Base-by-base conservation (phyloP, 2,888 invertebrate genomes). In the Agrochola litura region DNA sequence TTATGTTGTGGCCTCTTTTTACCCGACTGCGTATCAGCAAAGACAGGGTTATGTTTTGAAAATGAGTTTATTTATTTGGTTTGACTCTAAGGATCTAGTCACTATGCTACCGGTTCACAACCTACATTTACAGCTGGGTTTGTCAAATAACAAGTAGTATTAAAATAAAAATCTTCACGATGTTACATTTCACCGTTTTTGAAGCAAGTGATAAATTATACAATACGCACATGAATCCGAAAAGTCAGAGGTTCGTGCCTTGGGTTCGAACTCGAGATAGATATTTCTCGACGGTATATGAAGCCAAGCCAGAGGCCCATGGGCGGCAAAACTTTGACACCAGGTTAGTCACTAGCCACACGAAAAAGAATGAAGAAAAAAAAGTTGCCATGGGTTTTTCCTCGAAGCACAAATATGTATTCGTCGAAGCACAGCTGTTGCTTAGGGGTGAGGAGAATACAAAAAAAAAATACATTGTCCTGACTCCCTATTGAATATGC, bases 391-490 rank as follows among this genome's bases (percentile, higher is more conserved):
- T 6, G 6, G 1, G 30, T n/a, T 56, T 14, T 25, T 25, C 70
- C 49, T 8, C 9, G 2, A 9, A 14, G 8, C 19, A 30, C 60
- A 19, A 9, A 19, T 30, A 19, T 60, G 30, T 19, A 30, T 30
- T 30, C 41, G 3, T 61, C 6, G 22, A 41, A 2, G 25, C 12
- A 65, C 76, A 77, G 30, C 37, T 54, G 77, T 54, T 14, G 43
- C 46, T 10, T 19, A 19, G 14, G 60, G 68, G 30, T 43, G 30
- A 4, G 41, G 30, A 73, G 16, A 37, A 22, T 37, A n/a, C 6
- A 64, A 41, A 56, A 75, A 73, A 30, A 56, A 12, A 41, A 49
- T 4, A 14, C 52, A 37, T 68, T 64, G 74, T 46, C 9, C 43
- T 22, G 25, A 6, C 19, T 52, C 12, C 9, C 19, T 46, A 25